Evolutionary conservation across 2,113 vertebrate species (phyloP), one percentile per base, ranked within the genome.

Genomic region (Gulo gulo): DNA sequence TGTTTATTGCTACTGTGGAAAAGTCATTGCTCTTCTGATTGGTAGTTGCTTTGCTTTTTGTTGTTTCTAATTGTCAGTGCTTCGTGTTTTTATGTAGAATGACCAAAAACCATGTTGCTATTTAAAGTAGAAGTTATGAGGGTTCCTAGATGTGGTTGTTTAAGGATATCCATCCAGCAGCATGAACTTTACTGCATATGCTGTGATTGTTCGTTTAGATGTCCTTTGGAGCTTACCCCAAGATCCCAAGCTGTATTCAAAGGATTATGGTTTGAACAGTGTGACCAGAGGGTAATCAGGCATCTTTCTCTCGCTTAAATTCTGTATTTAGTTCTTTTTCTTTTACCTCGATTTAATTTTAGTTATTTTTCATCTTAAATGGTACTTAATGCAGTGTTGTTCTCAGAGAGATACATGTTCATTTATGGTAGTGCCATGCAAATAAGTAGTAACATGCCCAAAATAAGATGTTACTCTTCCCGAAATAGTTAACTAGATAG

Each of bases 301-400:
- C 59, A 76, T 81, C 23, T 85, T 29, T 82, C 83, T 97, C 55
- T 96, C 85, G 23, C 23, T 76, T 95, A 73, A 83, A 79, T 88
- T 88, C 11, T 65, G 23, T 79, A 5, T 65, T 86, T 84, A 84
- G 10, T 85, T 78, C 11, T 88, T 59, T 57, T 5, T 26, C 16
- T 57, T 71, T 81, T 42, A 55, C 29, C 13, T 86, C 7, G 3
- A 52, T 74, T 83, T 83, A 57, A 88, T 63, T 96, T 91, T n/a
- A 82, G 13, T 50, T 86, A 61, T 67, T 91, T 74, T 86, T 87
- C 26, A 26, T 65, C 29, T 47, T 79, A 59, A 10, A 34, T 67
- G 3, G 3, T 61, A 82, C 55, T 74, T 85, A 61, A 12, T 59
- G 23, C 18, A 81, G 3, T 76, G n/a, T 80, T 59, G 14, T 94